phyloP scores from a whole-genome alignment of 2,797 vertebrate species.

The Masticophis lateralis region DNA sequence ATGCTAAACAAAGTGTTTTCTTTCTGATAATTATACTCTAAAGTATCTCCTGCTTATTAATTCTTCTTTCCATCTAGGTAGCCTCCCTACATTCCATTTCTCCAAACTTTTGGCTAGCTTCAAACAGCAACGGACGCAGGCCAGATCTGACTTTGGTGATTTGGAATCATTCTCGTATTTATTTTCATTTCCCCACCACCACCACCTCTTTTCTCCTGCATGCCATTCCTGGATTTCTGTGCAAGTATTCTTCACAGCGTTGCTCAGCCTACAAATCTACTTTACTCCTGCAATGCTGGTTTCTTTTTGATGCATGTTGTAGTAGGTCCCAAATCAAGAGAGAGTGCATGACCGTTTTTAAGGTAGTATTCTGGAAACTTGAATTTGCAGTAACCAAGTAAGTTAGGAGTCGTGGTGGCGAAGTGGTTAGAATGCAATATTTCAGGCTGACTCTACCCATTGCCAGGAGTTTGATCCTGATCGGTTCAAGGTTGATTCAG shows the following conservation, averaged over 20 bases:
- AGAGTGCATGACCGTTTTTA: neutral
- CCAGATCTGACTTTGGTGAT: slow-evolving; percentile 61
- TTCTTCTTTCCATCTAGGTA: slow-evolving; percentile 66
- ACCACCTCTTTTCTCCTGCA: neutral
- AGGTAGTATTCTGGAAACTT: neutral
- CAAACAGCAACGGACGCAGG: slow-evolving; percentile 42
- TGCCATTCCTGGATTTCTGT: neutral
- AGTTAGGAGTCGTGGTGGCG: neutral
- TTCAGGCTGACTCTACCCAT: neutral
- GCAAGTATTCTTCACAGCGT: neutral
- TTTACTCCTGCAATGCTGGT: neutral
- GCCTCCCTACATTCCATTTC: slow-evolving; percentile 52
- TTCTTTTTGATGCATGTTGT: neutral
- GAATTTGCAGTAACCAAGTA: neutral
- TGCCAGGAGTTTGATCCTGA: neutral
- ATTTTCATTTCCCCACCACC: neutral
- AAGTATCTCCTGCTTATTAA: slow-evolving; percentile 82
- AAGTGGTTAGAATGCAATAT: neutral
- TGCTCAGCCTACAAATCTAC: neutral
- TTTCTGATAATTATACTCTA: slow-evolving; percentile 81
- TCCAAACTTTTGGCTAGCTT: slow-evolving; percentile 68
- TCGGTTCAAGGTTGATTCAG: neutral
- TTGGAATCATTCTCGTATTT: slow-evolving; percentile 50
- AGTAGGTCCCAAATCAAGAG: neutral
- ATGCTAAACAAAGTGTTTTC: slow-evolving; percentile 81